These are phyloP conservation scores for Stenotaenia linearis DNA, from an alignment of 2,888 invertebrate genomes.

Conservation along the genomic window DNA sequence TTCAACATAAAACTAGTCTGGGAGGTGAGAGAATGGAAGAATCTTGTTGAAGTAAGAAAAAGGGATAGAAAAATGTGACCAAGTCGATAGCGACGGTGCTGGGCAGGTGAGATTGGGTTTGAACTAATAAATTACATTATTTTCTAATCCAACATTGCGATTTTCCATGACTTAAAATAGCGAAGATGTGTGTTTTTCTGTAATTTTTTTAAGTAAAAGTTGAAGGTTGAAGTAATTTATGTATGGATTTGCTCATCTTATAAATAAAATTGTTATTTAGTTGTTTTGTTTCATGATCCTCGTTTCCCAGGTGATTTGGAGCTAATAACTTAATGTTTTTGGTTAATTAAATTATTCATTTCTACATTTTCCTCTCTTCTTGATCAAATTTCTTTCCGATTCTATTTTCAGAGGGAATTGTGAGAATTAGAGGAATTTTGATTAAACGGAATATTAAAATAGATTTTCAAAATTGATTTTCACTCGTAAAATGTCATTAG, in stretches of 20 bases:
- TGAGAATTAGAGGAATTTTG: no score
- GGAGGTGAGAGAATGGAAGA: not conserved
- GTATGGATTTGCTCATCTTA: not conserved
- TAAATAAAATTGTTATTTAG: not conserved
- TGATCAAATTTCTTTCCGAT: no score
- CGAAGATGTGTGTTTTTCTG: no score
- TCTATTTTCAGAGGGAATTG: no score
- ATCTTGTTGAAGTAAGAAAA: not conserved
- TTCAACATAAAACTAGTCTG: constrained; percentile 10
- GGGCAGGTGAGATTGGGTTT: not conserved
- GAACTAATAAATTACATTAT: not conserved
- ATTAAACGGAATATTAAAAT: no score
- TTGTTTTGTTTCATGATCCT: not conserved
- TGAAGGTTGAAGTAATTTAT: no score
- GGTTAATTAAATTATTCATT: not conserved
- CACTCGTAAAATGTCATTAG: no score
- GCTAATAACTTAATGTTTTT: not conserved
- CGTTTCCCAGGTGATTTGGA: not conserved
- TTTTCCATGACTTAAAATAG: no score
- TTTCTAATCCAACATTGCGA: not conserved
- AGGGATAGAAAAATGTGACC: not conserved
- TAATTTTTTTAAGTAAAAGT: no score
- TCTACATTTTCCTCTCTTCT: no score
- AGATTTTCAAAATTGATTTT: no score
- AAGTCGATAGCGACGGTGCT: not conserved